Conservation (phyloP, 2,113 vertebrate species). For the Malurus cyaneus region DNA sequence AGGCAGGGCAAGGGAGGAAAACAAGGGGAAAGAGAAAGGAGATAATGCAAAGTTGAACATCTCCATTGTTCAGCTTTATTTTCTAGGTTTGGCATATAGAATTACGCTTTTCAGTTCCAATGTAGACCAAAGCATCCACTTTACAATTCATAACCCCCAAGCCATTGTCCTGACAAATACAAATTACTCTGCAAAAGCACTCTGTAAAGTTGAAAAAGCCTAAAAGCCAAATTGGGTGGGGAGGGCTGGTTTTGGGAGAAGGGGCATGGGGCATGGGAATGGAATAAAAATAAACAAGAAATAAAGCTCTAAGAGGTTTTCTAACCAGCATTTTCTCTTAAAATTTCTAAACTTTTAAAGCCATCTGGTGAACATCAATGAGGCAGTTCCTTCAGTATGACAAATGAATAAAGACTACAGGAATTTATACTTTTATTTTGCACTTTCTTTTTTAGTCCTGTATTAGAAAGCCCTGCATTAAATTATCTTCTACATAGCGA, state of each 20-base stretch:
- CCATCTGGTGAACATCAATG: neutral
- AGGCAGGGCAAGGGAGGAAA: neutral
- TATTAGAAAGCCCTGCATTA: neutral
- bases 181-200: neutral
- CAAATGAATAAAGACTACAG: neutral
- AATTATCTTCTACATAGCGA: neutral
- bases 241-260: neutral
- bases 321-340: neutral
- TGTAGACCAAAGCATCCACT: rapidly evolving
- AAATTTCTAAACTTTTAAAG: neutral
- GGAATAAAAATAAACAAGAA: neutral
- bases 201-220: neutral
- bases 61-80: neutral
- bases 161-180: neutral
- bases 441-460: neutral
- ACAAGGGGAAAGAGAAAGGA: neutral
- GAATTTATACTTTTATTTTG: neutral
- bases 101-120: neutral
- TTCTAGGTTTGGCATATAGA: neutral
- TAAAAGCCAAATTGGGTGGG: neutral
- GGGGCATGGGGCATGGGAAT: neutral
- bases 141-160: neutral
- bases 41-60: neutral
- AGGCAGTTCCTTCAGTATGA: neutral
- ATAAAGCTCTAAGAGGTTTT: neutral